phyloP scores from a whole-genome alignment of 2,797 vertebrate species.

The Selene dorsalis region DNA sequence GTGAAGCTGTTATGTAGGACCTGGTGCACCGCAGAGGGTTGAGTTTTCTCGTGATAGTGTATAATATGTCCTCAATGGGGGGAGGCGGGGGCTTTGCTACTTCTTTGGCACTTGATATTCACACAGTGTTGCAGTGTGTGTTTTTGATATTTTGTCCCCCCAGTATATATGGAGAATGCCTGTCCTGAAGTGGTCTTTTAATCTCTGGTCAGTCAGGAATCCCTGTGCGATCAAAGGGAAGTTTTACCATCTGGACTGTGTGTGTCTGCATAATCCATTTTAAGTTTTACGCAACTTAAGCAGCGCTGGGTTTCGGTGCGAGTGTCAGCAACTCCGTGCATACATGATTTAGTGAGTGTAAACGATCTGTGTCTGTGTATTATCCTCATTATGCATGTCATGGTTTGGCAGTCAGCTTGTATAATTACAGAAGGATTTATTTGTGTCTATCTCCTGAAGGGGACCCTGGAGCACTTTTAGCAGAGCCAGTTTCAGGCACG shows the following conservation, averaged over 20 bases:
- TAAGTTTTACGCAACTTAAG: slow-evolving; percentile 8
- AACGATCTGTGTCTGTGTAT: slow-evolving; percentile 41
- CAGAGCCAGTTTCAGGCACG: slow-evolving; percentile 14
- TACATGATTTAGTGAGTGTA: slow-evolving; percentile 33
- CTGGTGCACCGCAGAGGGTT: neutral
- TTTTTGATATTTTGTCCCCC: slow-evolving; percentile 36
- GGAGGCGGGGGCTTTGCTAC: slow-evolving; percentile 1
- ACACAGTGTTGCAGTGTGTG: slow-evolving; percentile 13
- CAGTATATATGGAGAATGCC: slow-evolving; percentile 17
- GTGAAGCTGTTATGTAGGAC: neutral
- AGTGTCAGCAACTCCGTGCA: slow-evolving; percentile 1
- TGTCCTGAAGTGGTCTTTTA: slow-evolving; percentile 26
- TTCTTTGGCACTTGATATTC: slow-evolving; percentile 38
- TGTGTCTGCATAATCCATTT: slow-evolving; percentile 26
- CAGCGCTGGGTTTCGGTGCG: neutral
- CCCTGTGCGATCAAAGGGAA: slow-evolving; percentile 42
- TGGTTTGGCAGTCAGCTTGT: slow-evolving; percentile 26
- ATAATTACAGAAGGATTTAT: slow-evolving; percentile 40
- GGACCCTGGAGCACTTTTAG: slow-evolving; percentile 28
- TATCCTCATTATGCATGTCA: slow-evolving; percentile 37
- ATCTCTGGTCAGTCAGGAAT: slow-evolving; percentile 28
- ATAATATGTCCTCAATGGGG: neutral
- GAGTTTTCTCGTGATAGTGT: neutral
- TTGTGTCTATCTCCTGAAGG: slow-evolving; percentile 27
- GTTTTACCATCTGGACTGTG: slow-evolving; percentile 11